Evolutionary conservation across 2,888 invertebrate genomes (phyloP).

Genomic region (Cantharis rustica): DNA sequence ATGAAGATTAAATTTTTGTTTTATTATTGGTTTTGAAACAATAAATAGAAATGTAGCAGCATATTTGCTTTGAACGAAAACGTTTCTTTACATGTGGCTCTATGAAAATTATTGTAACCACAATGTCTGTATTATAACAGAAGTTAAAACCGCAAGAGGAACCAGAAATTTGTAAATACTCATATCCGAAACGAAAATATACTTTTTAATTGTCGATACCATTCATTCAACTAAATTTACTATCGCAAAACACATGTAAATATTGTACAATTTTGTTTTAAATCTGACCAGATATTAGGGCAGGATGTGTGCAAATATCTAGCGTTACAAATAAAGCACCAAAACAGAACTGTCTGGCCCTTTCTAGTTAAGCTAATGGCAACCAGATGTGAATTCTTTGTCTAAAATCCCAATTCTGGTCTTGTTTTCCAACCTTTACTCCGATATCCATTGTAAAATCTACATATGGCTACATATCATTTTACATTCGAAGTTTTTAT

Average conservation of each 20-base stretch:
- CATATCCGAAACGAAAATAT: not conserved
- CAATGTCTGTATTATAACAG: not conserved
- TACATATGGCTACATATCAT: constrained; percentile 44
- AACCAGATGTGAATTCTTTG: constrained; percentile 46
- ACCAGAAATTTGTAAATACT: constrained; percentile 9
- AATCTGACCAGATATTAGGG: not conserved
- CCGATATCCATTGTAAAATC: constrained; percentile 46
- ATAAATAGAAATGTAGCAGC: not conserved
- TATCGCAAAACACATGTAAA: not conserved
- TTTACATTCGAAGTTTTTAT: constrained; percentile 33
- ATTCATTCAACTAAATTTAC: not conserved
- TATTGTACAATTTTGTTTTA: not conserved
- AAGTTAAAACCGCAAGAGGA: constrained; percentile 7
- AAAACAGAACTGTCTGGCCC: constrained; percentile 33
- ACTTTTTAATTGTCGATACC: not conserved
- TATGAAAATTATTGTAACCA: constrained; percentile 2
- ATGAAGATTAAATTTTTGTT: constrained; percentile 38
- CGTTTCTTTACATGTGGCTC: not conserved
- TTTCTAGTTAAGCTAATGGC: constrained; percentile 44
- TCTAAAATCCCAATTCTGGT: constrained; percentile 42
- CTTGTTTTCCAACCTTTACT: constrained; percentile 45
- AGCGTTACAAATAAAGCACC: constrained; percentile 34
- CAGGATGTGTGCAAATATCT: not conserved
- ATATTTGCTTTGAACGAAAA: not conserved
- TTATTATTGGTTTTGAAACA: constrained; percentile 13